Evolutionary conservation across 2,797 vertebrate species (phyloP).

Genomic region (Platalea minor): DNA sequence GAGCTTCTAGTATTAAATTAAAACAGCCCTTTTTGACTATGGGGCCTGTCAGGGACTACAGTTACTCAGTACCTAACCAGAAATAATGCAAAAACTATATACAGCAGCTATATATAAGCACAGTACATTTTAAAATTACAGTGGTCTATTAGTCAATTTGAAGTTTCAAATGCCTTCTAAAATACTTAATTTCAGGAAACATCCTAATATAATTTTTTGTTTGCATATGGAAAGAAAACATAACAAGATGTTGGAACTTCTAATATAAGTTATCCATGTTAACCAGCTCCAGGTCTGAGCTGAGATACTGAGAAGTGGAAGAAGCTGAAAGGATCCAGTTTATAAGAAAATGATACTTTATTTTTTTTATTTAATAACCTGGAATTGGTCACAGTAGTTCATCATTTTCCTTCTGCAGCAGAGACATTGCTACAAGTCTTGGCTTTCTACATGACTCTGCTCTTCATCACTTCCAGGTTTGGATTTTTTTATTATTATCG

Average conservation of each 20-base stretch:
- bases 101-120: neutral
- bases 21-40: neutral
- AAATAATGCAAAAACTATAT: neutral
- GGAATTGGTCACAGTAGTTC: neutral
- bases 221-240: neutral
- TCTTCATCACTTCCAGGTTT: neutral
- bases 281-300: neutral
- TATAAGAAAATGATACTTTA: neutral
- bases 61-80: neutral
- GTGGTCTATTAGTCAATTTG: neutral
- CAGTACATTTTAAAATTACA: neutral
- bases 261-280: neutral
- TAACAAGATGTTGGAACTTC: neutral
- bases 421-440: neutral
- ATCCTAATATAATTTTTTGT: neutral
- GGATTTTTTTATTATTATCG: neutral
- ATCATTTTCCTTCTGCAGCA: neutral
- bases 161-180: neutral
- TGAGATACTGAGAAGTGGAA: neutral
- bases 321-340: neutral
- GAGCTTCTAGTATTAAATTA: neutral
- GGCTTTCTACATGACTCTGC: rapidly evolving
- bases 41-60: neutral
- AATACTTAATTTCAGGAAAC: neutral
- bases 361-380: neutral